phyloP scores from a whole-genome alignment of 2,113 vertebrate genomes.

The Alethe castanea region DNA sequence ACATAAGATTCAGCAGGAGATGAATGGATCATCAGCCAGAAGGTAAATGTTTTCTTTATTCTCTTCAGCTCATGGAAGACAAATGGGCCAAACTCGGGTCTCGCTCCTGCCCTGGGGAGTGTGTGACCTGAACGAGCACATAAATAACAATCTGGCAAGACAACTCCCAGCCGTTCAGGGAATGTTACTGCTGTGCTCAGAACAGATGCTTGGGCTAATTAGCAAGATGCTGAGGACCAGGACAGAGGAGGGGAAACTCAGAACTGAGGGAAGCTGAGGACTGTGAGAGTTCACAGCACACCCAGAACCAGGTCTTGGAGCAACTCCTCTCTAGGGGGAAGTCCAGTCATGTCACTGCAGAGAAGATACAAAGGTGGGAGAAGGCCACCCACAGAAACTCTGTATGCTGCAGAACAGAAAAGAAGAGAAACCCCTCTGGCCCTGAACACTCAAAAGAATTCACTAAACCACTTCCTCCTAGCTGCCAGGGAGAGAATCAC shows the following conservation, averaged over 20 bases:
- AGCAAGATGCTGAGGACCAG: not conserved
- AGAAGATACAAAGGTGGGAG: not conserved
- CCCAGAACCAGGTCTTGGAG: not conserved
- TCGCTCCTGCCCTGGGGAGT: not conserved
- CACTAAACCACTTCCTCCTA: not conserved
- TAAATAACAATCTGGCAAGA: conserved; percentile 28
- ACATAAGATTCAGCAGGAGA: not conserved
- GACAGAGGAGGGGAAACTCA: not conserved
- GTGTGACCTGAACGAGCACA: not conserved
- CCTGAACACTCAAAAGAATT: not conserved
- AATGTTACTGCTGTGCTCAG: not conserved
- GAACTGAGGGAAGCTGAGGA: not conserved
- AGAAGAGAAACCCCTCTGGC: not conserved
- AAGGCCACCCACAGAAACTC: not conserved
- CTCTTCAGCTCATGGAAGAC: not conserved
- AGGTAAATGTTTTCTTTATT: conserved; percentile 44
- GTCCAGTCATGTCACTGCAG: accelerated
- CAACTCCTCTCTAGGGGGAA: accelerated
- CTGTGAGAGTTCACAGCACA: not conserved
- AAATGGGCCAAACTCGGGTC: not conserved
- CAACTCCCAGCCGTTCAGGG: not conserved
- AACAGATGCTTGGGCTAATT: conserved; percentile 30
- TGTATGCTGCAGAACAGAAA: not conserved
- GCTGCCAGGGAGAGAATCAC: not conserved
- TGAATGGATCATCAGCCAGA: not conserved